Percentiles rank a stretch among this genome's conserved stretches.
Evolutionary conservation across 2,888 invertebrate genomes (phyloP).

Genomic region (Megaustenia siamemsis): DNA sequence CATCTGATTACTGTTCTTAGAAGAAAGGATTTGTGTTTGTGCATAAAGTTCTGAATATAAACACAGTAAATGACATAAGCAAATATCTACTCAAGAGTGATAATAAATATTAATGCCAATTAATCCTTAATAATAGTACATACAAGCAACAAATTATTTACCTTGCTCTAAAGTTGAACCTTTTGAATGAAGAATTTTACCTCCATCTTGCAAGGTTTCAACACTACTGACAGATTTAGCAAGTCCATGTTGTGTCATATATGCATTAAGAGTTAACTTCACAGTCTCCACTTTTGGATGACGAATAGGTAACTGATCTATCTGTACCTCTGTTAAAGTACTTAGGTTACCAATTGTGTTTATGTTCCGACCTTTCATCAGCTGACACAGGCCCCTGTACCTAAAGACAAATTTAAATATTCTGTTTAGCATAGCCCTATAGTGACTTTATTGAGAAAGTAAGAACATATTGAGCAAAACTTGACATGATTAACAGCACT

Average conservation of each 20-base stretch:
- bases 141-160: background rate
- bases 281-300: constrained; percentile 74
- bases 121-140: too few relatives aligned
- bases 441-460: too few relatives aligned
- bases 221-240: constrained; percentile 31
- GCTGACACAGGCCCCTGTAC: constrained; percentile 73
- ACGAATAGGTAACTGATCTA: constrained; percentile 74
- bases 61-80: too few relatives aligned
- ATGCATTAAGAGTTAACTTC: constrained; percentile 64
- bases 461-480: too few relatives aligned
- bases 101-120: too few relatives aligned
- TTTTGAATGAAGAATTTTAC: constrained; percentile 16
- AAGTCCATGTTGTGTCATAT: constrained; percentile 42
- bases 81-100: too few relatives aligned
- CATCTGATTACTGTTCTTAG: too few relatives aligned
- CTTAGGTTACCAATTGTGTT: constrained; percentile 75
- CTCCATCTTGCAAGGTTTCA: constrained; percentile 9
- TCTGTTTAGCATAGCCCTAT: too few relatives aligned
- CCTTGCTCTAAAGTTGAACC: constrained; percentile 42
- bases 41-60: too few relatives aligned
- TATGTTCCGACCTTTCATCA: constrained; percentile 74
- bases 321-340: constrained; percentile 71
- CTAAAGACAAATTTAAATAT: constrained; percentile 57
- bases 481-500: too few relatives aligned
- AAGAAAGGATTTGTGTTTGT: too few relatives aligned